A percentile compares a stretch with the other conserved stretches of the same genome.
phyloP scores from a whole-genome alignment of 2,888 invertebrate genomes.

The Chrysolina haemoptera region DNA sequence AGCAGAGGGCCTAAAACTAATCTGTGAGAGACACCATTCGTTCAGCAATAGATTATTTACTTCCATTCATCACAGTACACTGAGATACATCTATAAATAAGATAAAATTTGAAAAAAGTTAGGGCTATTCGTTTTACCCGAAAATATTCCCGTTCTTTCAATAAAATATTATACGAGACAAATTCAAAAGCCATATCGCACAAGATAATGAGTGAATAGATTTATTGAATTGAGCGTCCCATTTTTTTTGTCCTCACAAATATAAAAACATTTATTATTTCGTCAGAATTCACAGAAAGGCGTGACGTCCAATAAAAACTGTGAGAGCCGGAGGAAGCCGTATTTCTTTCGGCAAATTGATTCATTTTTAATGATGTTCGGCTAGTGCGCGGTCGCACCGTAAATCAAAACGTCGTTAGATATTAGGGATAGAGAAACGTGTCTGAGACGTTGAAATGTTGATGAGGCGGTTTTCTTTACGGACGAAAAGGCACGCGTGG shows the following conservation, averaged over 20 bases:
- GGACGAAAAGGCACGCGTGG: constrained; percentile 38
- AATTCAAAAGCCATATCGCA: too few relatives aligned
- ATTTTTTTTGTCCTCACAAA: background rate
- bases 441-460: constrained; percentile 42
- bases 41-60: too few relatives aligned
- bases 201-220: too few relatives aligned
- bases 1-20: too few relatives aligned
- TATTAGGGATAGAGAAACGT: constrained; percentile 29
- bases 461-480: constrained; percentile 46
- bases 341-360: constrained; percentile 33
- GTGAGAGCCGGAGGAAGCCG: constrained; percentile 1
- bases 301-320: constrained; percentile 4
- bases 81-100: too few relatives aligned
- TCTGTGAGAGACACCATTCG: too few relatives aligned
- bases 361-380: constrained; percentile 36
- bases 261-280: background rate
- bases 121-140: too few relatives aligned
- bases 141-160: too few relatives aligned
- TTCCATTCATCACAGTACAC: too few relatives aligned
- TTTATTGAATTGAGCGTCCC: background rate
- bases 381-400: constrained; percentile 26
- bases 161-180: too few relatives aligned
- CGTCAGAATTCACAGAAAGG: background rate
- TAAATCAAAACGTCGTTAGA: constrained; percentile 45
- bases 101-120: too few relatives aligned